Evolutionary conservation across 2,888 invertebrate species (phyloP).

Genomic region (Rhingia campestris): DNA sequence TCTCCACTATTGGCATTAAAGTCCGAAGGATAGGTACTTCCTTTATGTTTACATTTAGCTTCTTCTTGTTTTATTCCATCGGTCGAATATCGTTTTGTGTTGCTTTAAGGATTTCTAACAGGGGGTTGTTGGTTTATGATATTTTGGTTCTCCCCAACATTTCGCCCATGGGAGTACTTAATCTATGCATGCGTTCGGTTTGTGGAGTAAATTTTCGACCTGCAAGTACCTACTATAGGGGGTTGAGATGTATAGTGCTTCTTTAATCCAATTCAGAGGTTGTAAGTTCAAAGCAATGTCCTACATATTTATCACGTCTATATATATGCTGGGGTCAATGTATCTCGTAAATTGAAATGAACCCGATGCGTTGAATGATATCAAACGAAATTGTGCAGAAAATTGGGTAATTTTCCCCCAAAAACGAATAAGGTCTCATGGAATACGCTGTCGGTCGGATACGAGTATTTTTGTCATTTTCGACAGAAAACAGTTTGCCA

Average conservation of each 20-base stretch:
- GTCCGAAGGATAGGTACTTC: constrained; percentile 45
- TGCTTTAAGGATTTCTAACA: constrained; percentile 6
- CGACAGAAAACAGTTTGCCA: constrained; percentile 10
- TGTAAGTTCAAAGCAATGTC: constrained; percentile 35
- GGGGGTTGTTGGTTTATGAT: constrained; percentile 2
- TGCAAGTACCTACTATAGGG: neutral
- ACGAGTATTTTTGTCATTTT: constrained; percentile 2
- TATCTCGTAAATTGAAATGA: constrained; percentile 35
- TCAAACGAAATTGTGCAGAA: constrained; percentile 59
- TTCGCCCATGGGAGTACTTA: constrained; percentile 24
- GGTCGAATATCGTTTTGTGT: constrained; percentile 34
- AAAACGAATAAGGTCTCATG: constrained; percentile 9
- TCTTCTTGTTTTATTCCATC: neutral
- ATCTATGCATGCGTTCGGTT: constrained; percentile 13
- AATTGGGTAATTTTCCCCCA: constrained; percentile 56
- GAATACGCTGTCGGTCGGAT: constrained; percentile 6
- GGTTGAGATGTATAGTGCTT: neutral
- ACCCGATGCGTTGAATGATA: neutral
- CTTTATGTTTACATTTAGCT: constrained; percentile 18
- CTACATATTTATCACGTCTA: constrained; percentile 1
- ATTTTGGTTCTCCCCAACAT: constrained; percentile 11
- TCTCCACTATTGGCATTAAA: constrained; percentile 13
- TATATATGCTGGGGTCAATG: constrained; percentile 35
- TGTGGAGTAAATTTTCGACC: constrained; percentile 46
- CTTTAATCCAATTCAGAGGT: constrained; percentile 26